Evolutionary conservation across 2,888 invertebrate species (phyloP), one percentile per base, ranked within the genome.

Genomic region (Galerucella calmariensis): DNA sequence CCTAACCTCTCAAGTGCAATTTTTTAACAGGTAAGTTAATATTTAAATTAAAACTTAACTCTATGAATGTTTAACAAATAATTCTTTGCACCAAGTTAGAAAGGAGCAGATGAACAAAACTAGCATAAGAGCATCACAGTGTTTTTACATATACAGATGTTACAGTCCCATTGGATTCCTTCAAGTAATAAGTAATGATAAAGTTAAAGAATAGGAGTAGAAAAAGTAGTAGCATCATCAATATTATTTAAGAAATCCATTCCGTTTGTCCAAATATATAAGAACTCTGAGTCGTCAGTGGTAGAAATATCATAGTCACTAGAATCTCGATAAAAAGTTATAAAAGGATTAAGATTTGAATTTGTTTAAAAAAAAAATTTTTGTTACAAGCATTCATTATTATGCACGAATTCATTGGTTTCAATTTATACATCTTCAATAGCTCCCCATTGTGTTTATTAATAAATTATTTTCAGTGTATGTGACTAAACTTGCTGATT

Each of bases 81-180:
- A 51, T n/a, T n/a, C n/a, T 51, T 51, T 1, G 51, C n/a, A n/a
- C 51, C 51, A 51, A 14, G 51, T 51, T 20, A 56, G 20, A 16
- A 10, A 20, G 56, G 56, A 56, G 20, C 56, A 56, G 20, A 56
- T 56, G 56, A 56, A 56, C 56, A 20, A 56, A 56, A 56, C 8
- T 56, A 20, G 10, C 3, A 20, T n/a, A 16, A 20, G n/a, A 53
- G 16, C n/a, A 6, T 20, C 20, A 10, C 56, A 56, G 56, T 56
- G 16, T 20, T 56, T 10, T 56, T 56, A 56, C 56, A 48, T 48
- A 48, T 12, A 41, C 35, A 8, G 20, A 20, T 20, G 20, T 20
- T 20, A 20, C 20, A 20, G 20, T 20, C 20, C 20, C 1, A 20
- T 20, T 20, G 20, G 20, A 20, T 20, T 20, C 20, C 20, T 20